These are phyloP conservation scores for Pygoscelis antarcticus DNA, from an alignment of 2,113 vertebrate genomes.

Conservation along the genomic window DNA sequence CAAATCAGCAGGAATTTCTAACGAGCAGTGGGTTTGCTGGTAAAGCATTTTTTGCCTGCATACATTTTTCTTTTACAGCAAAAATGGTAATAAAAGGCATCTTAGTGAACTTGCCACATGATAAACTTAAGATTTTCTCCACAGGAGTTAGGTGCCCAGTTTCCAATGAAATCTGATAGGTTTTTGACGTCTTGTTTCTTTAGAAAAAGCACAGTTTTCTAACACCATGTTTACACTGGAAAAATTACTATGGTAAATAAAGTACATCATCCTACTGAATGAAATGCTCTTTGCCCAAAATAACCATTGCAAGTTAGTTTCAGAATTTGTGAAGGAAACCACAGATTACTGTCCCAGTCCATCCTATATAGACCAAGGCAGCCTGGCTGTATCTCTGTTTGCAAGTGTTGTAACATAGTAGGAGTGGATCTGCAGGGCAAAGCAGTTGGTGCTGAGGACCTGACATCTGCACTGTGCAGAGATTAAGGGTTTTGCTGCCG, in stretches of 20 bases:
- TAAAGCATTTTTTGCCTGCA: neutral
- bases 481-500: neutral
- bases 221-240: neutral
- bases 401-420: rapidly evolving
- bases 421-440: neutral
- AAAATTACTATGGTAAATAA: neutral
- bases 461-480: neutral
- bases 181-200: neutral
- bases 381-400: neutral
- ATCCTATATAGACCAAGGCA: neutral
- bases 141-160: neutral
- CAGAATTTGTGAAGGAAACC: neutral
- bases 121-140: neutral
- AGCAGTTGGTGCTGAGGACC: neutral
- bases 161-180: neutral
- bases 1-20: neutral
- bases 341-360: neutral
- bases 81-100: neutral
- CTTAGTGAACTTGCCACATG: neutral
- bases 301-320: neutral
- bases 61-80: neutral
- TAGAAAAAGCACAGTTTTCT: neutral
- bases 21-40: neutral
- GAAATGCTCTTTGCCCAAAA: neutral
- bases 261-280: neutral